These are phyloP conservation scores for Dasysyrphus albostriatus DNA, from an alignment of 2,888 invertebrate genomes.

Conservation along the genomic window DNA sequence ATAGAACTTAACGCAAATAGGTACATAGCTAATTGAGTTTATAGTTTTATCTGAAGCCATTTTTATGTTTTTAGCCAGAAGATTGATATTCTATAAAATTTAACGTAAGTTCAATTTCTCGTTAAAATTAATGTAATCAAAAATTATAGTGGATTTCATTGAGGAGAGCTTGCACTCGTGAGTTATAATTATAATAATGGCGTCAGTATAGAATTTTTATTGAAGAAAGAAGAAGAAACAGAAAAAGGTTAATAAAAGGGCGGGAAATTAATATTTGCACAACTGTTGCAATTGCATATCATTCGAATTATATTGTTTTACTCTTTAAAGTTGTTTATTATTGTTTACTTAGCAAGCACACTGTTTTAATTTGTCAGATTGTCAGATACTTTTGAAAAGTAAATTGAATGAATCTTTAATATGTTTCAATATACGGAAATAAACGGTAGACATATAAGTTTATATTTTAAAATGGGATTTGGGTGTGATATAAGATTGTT, in stretches of 20 bases:
- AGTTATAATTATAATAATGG: no score
- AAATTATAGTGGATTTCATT: not conserved
- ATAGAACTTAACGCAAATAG: not conserved
- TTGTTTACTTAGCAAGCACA: not conserved
- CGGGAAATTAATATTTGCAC: no score
- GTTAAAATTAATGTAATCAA: not conserved
- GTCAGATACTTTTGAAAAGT: not conserved
- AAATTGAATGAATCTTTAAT: not conserved
- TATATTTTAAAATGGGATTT: no score
- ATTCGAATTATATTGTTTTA: no score
- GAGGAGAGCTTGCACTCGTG: not conserved
- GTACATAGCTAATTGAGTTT: not conserved
- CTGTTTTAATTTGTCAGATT: no score
- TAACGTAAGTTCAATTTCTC: not conserved
- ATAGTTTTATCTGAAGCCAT: not conserved
- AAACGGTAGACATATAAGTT: no score
- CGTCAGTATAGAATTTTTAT: no score
- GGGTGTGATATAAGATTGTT: no score
- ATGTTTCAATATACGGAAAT: no score
- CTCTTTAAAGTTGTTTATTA: not conserved
- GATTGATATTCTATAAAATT: not conserved
- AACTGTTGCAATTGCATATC: no score
- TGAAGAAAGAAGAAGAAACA: no score
- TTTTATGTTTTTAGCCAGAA: not conserved
- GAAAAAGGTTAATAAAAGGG: no score